Base-by-base conservation (phyloP, 1,140 invertebrate species). In the Heterodera schachtii region DNA sequence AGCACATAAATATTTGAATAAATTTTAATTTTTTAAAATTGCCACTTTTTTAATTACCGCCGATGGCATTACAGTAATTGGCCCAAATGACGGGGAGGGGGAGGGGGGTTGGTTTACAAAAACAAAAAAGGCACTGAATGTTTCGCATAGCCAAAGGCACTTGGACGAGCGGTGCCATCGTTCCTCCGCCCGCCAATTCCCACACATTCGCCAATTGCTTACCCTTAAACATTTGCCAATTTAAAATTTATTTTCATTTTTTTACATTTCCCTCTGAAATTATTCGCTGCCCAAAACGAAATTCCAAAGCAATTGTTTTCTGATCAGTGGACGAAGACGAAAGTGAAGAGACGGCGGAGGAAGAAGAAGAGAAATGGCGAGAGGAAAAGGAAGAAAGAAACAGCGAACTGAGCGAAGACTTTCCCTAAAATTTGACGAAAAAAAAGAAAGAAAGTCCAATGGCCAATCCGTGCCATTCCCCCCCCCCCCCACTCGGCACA, bases 151-250 rank as follows among this genome's bases (percentile, higher is more conserved):
- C n/a, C 9, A 76, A 71, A 16, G 46, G 73, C n/a, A 83, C 19
- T 83, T 83, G 70, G 3, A 84, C 19, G 3, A 83, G 47, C 47
- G 73, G 74, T n/a, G 83, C 73, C 49, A 83, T 49, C 11, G 82
- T 70, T 31, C 82, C 82, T 31, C 82, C 82, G 57, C 82, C 82
- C 47, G 73, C 80, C n/a, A 83, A 67, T 69, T 83, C 82, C 82
- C 82, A 83, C 19, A 84, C 66, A 76, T 83, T 73, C 19, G 67
- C 83, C 60, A 83, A 75, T 13, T 83, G 73, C 3, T 74, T 64
- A 21, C 43, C 11, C 82, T 83, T 9, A 31, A 64, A 13, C 19
- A 8, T 52, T 52, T 52, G 49, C 49, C 6, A 52, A 52, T 52
- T 52, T 52, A 11, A 52, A 49, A 49, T 46, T 3, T 8, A 49